These are phyloP conservation scores for Eupithecia dodoneata DNA, from an alignment of 2,888 invertebrate species.

Conservation along the genomic window DNA sequence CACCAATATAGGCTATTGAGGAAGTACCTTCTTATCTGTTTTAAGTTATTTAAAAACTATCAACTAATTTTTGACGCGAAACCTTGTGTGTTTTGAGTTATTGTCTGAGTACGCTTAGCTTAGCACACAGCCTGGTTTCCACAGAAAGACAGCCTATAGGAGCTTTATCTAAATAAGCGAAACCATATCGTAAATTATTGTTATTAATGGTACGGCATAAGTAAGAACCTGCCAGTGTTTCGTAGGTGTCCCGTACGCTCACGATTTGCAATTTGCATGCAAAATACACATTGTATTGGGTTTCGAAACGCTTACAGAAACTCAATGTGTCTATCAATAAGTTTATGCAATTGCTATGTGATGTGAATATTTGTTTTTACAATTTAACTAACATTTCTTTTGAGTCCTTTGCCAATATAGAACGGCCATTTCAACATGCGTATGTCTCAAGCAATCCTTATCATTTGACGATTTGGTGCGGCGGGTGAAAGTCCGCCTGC, in stretches of 20 bases:
- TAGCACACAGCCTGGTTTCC: neutral
- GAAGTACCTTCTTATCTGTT: no score
- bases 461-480: neutral
- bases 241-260: constrained; percentile 54
- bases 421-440: neutral
- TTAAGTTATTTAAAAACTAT: no score
- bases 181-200: constrained; percentile 35
- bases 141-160: neutral
- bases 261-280: constrained; percentile 63
- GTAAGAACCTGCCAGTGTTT: constrained; percentile 40
- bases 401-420: neutral
- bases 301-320: constrained; percentile 60
- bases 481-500: no score
- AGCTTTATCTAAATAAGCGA: constrained; percentile 28
- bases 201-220: constrained; percentile 51
- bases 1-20: no score
- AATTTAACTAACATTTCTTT: constrained; percentile 21
- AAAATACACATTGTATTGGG: constrained; percentile 61
- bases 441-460: neutral
- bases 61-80: no score
- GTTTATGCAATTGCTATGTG: constrained; percentile 41
- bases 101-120: no score
- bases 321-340: constrained; percentile 47
- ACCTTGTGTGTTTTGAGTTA: no score
- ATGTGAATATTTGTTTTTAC: constrained; percentile 48